Evolutionary conservation across 2,113 vertebrate species (phyloP), one percentile per base, ranked within the genome.

Genomic region (Oxyura jamaicensis): DNA sequence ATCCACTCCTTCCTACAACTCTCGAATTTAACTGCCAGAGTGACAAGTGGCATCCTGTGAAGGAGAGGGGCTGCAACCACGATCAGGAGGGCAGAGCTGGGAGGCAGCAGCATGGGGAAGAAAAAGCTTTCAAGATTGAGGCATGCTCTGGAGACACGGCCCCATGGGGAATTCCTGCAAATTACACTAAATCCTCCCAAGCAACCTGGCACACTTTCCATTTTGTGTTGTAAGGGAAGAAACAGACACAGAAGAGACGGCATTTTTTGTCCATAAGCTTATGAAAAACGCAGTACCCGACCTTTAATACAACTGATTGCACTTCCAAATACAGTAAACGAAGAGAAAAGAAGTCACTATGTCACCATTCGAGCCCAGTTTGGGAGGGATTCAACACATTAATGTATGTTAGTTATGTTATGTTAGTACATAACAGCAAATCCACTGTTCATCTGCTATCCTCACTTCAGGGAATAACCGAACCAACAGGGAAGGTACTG

Each of bases 321-420:
- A 55, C 63, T 87, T 73, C 76, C 18, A 48, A 53, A 69, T 71
- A 55, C 25, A 42, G 77, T 8, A 36, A 86, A 56, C 8, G 28
- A 46, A 22, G 13, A 63, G 23, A 50, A 56, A 81, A 83, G 62
- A 80, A 75, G 82, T 66, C 71, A 33, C 71, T 46, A 12, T 90
- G 76, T 84, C 2, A 0, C 77, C 39, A 79, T 41, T 66, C 33
- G 63, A 95, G 67, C 44, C 23, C 48, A 41, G 26, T 46, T 87
- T 79, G 81, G 58, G 71, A 93, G 39, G 66, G 82, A 88, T 89
- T 91, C 41, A 88, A 66, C 83, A 83, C 48, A 68, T 79, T 35
- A 86, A 75, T 2, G 13, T 36, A 42, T 39, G 39, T 39, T 39
- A 39, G 39, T 39, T 39, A 39, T 39, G 81, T 93, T 79, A 65